Conservation (phyloP, 2,113 vertebrate genomes). For the Austrofundulus limnaeus region DNA sequence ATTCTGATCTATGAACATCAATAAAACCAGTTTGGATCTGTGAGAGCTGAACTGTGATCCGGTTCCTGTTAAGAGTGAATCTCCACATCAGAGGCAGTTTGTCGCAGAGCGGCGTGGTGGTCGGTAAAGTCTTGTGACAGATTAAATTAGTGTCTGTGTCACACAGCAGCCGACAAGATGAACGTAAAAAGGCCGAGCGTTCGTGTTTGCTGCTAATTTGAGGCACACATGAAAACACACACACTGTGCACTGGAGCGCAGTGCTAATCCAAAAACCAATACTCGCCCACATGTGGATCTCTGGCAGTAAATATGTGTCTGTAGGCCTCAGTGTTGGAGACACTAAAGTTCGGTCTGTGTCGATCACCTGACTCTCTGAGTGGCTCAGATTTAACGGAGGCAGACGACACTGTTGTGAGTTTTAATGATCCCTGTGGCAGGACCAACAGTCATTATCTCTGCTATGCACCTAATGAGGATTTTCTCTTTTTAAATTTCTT, state of each 20-base stretch:
- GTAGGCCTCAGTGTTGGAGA: neutral
- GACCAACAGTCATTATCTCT: slow-evolving; percentile 36
- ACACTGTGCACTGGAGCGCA: neutral
- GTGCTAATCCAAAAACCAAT: slow-evolving; percentile 4
- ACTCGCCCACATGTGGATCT: too few species aligned
- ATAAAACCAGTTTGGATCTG: too few species aligned
- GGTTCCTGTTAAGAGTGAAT: too few species aligned
- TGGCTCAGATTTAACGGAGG: slow-evolving; percentile 2
- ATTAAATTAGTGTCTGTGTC: slow-evolving; percentile 44
- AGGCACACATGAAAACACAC: neutral
- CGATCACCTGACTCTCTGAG: slow-evolving; percentile 17
- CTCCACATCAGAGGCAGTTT: too few species aligned
- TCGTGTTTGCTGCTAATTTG: slow-evolving; percentile 4
- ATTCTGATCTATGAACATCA: too few species aligned
- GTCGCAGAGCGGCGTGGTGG: slow-evolving; percentile 36
- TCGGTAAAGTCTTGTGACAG: slow-evolving; percentile 35
- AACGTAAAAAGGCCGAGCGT: slow-evolving; percentile 12
- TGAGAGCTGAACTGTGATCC: too few species aligned
- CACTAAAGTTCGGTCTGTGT: slow-evolving; percentile 5
- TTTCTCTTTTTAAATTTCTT: slow-evolving; percentile 11
- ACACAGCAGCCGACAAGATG: slow-evolving; percentile 29
- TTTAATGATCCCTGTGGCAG: slow-evolving; percentile 40
- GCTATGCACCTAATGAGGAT: slow-evolving; percentile 17
- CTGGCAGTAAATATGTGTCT: slow-evolving; percentile 9
- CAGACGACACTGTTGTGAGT: slow-evolving; percentile 7